A percentile compares a stretch with the other conserved stretches of the same genome.
phyloP scores from a whole-genome alignment of 2,113 vertebrate species.

The Callospermophilus lateralis region DNA sequence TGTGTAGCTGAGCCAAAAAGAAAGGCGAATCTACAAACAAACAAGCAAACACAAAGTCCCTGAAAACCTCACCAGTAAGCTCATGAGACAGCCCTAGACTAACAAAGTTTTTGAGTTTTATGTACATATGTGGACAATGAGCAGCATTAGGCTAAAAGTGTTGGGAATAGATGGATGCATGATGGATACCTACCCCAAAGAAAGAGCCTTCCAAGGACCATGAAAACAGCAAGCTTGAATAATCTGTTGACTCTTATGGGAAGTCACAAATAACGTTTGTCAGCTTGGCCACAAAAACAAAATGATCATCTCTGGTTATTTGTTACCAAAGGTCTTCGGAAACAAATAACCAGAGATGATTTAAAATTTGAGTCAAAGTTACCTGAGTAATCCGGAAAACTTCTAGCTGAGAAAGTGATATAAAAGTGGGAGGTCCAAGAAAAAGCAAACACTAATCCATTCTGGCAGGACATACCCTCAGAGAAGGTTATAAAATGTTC shows the following conservation, averaged over 20 bases:
- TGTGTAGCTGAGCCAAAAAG: background rate
- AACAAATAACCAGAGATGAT: too few relatives aligned
- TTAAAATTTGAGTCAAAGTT: background rate
- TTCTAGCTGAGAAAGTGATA: background rate
- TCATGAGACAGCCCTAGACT: background rate
- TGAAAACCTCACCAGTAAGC: background rate
- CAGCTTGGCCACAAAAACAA: background rate
- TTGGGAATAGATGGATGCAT: background rate
- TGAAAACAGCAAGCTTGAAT: background rate
- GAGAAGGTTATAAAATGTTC: background rate
- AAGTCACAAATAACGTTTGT: conserved; percentile 6
- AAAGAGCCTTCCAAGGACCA: background rate
- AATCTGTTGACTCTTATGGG: background rate
- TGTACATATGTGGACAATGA: background rate
- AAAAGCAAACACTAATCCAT: background rate
- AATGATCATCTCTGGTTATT: background rate
- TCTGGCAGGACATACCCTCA: background rate
- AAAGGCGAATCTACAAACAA: conserved; percentile 19
- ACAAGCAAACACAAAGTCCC: background rate
- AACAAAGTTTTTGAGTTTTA: background rate
- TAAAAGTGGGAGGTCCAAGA: background rate
- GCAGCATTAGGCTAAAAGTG: background rate
- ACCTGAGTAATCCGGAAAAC: background rate
- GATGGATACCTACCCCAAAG: background rate
- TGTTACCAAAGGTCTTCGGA: too few relatives aligned